These are phyloP conservation scores for Trissolcus japonicus DNA, from an alignment of 2,888 invertebrate species.

Conservation along the genomic window DNA sequence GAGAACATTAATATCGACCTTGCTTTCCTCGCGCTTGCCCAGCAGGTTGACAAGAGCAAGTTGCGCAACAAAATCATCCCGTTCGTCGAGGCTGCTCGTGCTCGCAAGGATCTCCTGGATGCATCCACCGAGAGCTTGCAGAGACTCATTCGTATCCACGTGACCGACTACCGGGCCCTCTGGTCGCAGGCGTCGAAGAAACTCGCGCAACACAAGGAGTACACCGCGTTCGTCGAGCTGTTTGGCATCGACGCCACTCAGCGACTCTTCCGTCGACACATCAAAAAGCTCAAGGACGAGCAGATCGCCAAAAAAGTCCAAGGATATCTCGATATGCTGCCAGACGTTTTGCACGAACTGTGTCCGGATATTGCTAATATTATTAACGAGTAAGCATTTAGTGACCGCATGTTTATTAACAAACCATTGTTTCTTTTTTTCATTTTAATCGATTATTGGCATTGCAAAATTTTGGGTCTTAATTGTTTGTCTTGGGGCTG, in stretches of 20 bases:
- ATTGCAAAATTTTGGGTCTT: too few relatives aligned
- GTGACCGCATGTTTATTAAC: not conserved
- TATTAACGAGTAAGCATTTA: conserved; percentile 74
- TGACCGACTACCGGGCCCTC: conserved; percentile 87
- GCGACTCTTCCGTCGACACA: conserved; percentile 86
- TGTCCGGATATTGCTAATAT: conserved; percentile 83
- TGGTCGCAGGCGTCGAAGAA: conserved; percentile 93
- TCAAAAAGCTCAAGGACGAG: conserved; percentile 88
- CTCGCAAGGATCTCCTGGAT: conserved; percentile 91
- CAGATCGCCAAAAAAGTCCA: conserved; percentile 86
- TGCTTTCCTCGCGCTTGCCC: conserved; percentile 92
- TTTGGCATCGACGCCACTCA: conserved; percentile 92
- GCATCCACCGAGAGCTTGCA: conserved; percentile 94
- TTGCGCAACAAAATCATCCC: conserved; percentile 84
- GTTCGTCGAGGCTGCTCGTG: conserved; percentile 89
- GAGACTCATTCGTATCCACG: conserved; percentile 89
- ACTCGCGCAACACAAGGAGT: conserved; percentile 91
- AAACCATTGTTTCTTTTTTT: too few relatives aligned
- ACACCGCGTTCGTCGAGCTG: conserved; percentile 90
- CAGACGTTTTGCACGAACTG: conserved; percentile 86
- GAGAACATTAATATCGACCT: conserved; percentile 97
- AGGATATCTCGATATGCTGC: conserved; percentile 86
- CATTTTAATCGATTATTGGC: too few relatives aligned
- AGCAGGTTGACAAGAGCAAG: conserved; percentile 94
- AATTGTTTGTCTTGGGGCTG: too few relatives aligned